Evolutionary conservation across 2,113 vertebrate species (phyloP).

Genomic region (Anoura caudifer): DNA sequence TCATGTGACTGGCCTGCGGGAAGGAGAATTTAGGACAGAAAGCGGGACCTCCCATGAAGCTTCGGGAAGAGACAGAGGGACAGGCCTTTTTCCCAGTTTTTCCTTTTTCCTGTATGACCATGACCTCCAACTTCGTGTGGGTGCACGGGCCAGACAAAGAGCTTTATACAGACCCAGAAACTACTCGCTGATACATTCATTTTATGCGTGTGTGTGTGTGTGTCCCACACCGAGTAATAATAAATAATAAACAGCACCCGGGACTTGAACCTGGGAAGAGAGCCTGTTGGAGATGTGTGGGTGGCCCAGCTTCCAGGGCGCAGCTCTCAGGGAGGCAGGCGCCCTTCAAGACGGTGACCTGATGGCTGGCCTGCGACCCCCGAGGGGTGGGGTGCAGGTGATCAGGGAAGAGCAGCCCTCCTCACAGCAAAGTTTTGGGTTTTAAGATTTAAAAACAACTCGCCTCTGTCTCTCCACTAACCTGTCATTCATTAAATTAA

Average conservation of each 20-base stretch:
- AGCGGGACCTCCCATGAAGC: rapidly evolving
- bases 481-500: background rate
- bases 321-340: rapidly evolving
- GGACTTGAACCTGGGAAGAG: rapidly evolving
- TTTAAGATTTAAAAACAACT: background rate
- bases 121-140: rapidly evolving
- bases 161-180: background rate
- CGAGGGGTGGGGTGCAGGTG: rapidly evolving
- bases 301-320: rapidly evolving
- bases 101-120: background rate
- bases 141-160: rapidly evolving
- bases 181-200: no score
- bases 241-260: background rate
- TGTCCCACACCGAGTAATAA: background rate
- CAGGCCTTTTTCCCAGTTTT: background rate
- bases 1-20: rapidly evolving
- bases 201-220: no score
- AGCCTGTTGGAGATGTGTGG: no score
- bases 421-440: background rate
- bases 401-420: rapidly evolving
- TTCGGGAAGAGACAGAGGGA: background rate
- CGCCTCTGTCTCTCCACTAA: background rate
- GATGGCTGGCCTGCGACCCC: background rate
- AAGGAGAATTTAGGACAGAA: background rate
- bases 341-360: rapidly evolving